Base-by-base conservation (phyloP, 2,113 vertebrate species). In the Apodemus speciosus region DNA sequence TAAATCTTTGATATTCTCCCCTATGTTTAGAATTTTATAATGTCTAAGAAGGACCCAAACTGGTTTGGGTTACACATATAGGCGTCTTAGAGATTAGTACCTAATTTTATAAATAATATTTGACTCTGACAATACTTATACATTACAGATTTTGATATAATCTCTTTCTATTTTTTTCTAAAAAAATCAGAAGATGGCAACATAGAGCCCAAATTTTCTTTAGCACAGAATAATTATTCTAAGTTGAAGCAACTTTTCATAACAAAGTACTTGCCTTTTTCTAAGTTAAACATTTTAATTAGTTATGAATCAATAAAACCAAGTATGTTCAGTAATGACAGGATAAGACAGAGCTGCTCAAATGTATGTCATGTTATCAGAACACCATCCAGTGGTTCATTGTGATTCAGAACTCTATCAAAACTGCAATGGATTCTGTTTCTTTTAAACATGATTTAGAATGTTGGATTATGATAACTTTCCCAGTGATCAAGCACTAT, bases 121-220 rank as follows among this genome's bases (percentile, higher is more conserved):
- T 94, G 35, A 76, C 18, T 38, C 9, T 58, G 32, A 80, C 1
- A 71, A 14, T 62, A 73, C 64, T 81, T 90, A 20, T 90, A 90
- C 66, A 88, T 18, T 92, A 7, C 9, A n/a, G 85, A 85, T 20
- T 66, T 72, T 68, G 0, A 64, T 35, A 73, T 58, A 85, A 72
- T 46, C 15, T 20, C 15, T 71, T 71, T 95, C 25, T 5, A 69
- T 10, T 51, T 83, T 85, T 95, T 89, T 76, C 30, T 88, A 15
- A 83, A 69, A 90, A 90, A 83, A 46, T 93, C 6, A 92, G 40
- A 92, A 71, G 58, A 23, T 85, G 51, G 3, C 2, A 85, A 88
- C 2, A 20, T 51, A 30, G 72, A 90, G 8, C 0, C 13, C 85
- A 32, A 43, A 49, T 51, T 94, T 6, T 58, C 58, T 20, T 84